A percentile compares a stretch with the other conserved stretches of the same genome.
Conservation (phyloP, 2,888 invertebrate genomes). For the Timandra comae region DNA sequence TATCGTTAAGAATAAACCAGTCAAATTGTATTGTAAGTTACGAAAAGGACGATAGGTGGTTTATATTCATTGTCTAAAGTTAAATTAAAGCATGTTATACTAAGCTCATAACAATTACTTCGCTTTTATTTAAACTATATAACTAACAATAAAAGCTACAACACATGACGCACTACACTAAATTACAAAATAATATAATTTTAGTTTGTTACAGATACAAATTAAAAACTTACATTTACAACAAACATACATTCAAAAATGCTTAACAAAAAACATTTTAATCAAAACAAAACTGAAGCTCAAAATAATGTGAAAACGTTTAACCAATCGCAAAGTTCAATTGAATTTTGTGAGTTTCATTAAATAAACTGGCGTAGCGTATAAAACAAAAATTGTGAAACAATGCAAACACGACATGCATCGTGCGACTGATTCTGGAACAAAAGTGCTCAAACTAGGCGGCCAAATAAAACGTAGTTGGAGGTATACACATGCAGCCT, state of each 20-base stretch:
- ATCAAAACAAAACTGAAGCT: constrained; percentile 24
- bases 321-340: constrained; percentile 27
- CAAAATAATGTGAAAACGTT: constrained; percentile 27
- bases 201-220: no score
- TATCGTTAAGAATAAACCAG: no score
- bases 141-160: no score
- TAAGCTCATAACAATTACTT: no score
- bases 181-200: no score
- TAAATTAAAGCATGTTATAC: no score
- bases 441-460: constrained; percentile 56
- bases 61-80: no score
- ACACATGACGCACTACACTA: no score
- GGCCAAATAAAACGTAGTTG: constrained; percentile 48
- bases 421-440: constrained; percentile 45
- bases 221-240: neutral
- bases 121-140: no score
- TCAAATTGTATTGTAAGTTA: no score
- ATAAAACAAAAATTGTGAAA: constrained; percentile 40
- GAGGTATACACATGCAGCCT: constrained; percentile 49
- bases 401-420: constrained; percentile 65
- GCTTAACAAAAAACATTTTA: constrained; percentile 9
- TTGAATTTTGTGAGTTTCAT: constrained; percentile 25
- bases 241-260: neutral
- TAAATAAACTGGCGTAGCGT: constrained; percentile 37
- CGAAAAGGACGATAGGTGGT: no score